Evolutionary conservation across 2,888 invertebrate genomes (phyloP).

Genomic region (Gymnocheta viridis): DNA sequence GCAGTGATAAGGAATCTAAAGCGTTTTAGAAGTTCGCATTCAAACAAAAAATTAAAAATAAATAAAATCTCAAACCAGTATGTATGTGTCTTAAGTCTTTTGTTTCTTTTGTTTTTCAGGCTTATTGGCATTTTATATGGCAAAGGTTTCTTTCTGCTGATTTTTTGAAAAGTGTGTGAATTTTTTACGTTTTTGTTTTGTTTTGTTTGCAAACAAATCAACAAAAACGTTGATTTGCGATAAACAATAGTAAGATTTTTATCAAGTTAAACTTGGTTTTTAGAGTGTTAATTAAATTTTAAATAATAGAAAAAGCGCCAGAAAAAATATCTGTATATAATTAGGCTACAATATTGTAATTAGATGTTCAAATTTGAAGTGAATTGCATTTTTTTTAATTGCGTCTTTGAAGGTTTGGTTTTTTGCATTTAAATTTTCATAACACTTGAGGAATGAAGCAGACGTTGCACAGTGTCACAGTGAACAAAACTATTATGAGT

Average conservation of each 20-base stretch:
- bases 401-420: not conserved
- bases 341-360: not conserved
- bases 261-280: conserved; percentile 10
- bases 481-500: no score
- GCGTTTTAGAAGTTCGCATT: conserved; percentile 28
- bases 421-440: no score
- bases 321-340: not conserved
- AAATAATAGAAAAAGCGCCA: not conserved
- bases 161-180: conserved; percentile 55
- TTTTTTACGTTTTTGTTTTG: not conserved
- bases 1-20: conserved; percentile 56
- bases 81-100: conserved; percentile 56
- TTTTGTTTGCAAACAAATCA: not conserved
- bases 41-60: not conserved
- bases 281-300: conserved; percentile 27
- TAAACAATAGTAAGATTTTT: conserved; percentile 22
- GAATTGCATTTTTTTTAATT: not conserved
- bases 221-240: conserved; percentile 1
- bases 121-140: conserved; percentile 41
- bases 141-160: conserved; percentile 25
- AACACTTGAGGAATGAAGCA: no score
- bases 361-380: not conserved
- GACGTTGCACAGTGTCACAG: no score
- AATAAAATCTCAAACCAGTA: not conserved
- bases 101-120: conserved; percentile 27